Conservation (phyloP, 2,888 invertebrate species). For the Drosophila macrospina region DNA sequence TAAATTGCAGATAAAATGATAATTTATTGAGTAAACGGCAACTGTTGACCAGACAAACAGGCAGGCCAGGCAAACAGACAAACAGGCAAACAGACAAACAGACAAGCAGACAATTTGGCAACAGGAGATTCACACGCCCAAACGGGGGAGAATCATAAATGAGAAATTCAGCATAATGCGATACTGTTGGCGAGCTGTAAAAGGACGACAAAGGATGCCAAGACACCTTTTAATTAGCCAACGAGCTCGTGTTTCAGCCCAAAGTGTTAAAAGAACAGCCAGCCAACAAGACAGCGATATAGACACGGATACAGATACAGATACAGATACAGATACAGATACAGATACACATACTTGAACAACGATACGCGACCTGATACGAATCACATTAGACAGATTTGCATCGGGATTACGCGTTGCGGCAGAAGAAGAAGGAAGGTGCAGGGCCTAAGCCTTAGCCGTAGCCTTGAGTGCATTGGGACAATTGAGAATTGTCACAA, state of each 20-base stretch:
- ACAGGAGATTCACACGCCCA: constrained; percentile 39
- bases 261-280: constrained; percentile 76
- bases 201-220: constrained; percentile 19
- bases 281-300: constrained; percentile 14
- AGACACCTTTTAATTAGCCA: constrained; percentile 65
- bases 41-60: constrained; percentile 1
- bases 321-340: constrained; percentile 1
- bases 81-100: background rate
- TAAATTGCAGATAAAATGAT: constrained; percentile 62
- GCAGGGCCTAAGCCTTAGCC: constrained; percentile 29
- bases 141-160: background rate
- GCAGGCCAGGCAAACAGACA: background rate
- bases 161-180: constrained; percentile 25
- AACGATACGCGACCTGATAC: constrained; percentile 45
- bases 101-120: constrained; percentile 1
- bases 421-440: constrained; percentile 37
- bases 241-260: constrained; percentile 62
- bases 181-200: constrained; percentile 33
- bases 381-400: constrained; percentile 81
- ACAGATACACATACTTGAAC: background rate
- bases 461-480: constrained; percentile 59
- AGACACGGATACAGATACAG: background rate
- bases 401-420: constrained; percentile 71
- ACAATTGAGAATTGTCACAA: constrained; percentile 82
- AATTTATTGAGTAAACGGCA: constrained; percentile 39